These are phyloP conservation scores for Uropetala carovei DNA, from an alignment of 2,888 invertebrate species.

Conservation along the genomic window DNA sequence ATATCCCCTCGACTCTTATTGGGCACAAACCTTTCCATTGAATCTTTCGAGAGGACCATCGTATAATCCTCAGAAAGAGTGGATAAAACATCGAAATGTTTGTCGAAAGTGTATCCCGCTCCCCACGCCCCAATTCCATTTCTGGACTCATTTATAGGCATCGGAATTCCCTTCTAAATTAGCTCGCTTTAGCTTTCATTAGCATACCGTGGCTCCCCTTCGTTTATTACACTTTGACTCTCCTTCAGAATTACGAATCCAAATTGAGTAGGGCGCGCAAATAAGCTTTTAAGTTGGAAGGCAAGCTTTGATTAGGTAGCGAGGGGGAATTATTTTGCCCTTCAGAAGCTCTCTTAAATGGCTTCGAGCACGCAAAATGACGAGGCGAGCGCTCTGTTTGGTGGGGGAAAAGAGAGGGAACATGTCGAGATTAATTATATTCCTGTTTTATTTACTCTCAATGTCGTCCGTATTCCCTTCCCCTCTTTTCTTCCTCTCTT, in stretches of 20 bases:
- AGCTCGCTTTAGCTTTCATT: background rate
- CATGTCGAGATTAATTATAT: slow-evolving; percentile 3
- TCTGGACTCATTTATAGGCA: background rate
- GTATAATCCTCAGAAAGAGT: too few relatives aligned
- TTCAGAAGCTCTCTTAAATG: background rate
- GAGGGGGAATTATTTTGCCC: background rate
- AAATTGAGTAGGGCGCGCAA: slow-evolving; percentile 9
- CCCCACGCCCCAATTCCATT: background rate
- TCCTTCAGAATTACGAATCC: background rate
- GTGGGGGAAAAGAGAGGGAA: too few relatives aligned
- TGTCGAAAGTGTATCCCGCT: background rate
- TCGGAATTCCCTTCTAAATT: background rate
- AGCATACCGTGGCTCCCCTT: background rate
- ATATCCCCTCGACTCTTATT: too few relatives aligned
- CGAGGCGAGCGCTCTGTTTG: background rate
- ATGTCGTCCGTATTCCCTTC: too few relatives aligned
- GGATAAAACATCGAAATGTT: too few relatives aligned
- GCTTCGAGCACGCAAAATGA: slow-evolving; percentile 5
- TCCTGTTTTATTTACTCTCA: too few relatives aligned
- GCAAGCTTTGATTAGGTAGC: slow-evolving; percentile 20
- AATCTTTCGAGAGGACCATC: too few relatives aligned
- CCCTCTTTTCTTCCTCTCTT: background rate
- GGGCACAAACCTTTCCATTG: too few relatives aligned
- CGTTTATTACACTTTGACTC: background rate
- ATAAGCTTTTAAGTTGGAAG: slow-evolving; percentile 24